Conservation (phyloP, 2,888 invertebrate genomes). For the Meloe dianella region DNA sequence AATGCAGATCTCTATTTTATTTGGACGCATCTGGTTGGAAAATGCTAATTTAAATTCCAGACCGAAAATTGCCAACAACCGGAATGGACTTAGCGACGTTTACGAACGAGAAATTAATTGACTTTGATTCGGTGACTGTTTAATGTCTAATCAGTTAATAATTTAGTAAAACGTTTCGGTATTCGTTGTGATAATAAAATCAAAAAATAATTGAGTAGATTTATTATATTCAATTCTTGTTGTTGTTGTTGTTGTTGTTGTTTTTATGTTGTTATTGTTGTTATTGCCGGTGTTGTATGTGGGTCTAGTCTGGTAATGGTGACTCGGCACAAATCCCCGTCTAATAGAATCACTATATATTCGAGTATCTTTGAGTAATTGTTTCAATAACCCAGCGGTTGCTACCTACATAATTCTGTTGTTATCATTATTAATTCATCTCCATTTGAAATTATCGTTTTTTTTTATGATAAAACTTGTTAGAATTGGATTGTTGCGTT, state of each 20-base stretch:
- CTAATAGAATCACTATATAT: constrained; percentile 60
- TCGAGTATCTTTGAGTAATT: constrained; percentile 58
- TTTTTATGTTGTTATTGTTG: neutral
- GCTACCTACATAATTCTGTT: neutral
- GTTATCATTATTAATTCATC: neutral
- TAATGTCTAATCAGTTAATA: constrained; percentile 36
- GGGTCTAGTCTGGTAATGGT: constrained; percentile 35
- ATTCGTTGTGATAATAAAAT: neutral
- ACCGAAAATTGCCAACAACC: constrained; percentile 30
- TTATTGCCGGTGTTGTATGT: neutral
- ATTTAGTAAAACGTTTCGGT: neutral
- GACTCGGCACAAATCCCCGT: constrained; percentile 53
- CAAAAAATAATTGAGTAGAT: neutral
- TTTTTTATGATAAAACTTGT: neutral
- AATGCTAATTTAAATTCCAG: constrained; percentile 53
- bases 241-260: neutral
- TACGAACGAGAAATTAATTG: constrained; percentile 45
- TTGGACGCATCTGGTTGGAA: constrained; percentile 56
- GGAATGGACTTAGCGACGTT: constrained; percentile 35
- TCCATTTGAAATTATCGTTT: neutral
- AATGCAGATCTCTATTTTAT: constrained; percentile 54
- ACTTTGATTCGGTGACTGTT: constrained; percentile 38
- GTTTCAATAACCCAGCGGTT: constrained; percentile 49
- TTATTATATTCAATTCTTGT: neutral
- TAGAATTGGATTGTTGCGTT: neutral